Percentiles rank a stretch among this genome's conserved stretches.
phyloP scores from a whole-genome alignment of 1,140 invertebrate species.

The Penaeus indicus region DNA sequence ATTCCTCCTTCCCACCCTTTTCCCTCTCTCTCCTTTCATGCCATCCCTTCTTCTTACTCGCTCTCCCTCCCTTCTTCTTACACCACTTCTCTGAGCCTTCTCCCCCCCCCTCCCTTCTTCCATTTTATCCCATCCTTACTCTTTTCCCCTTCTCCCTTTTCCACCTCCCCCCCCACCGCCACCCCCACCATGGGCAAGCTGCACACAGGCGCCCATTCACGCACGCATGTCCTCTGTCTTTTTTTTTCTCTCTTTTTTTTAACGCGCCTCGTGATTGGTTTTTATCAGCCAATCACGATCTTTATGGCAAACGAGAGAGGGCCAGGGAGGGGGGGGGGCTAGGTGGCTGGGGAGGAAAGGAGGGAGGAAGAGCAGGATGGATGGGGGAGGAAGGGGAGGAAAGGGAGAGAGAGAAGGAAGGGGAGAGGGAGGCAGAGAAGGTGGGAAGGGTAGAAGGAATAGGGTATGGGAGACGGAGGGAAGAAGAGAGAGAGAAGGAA shows the following conservation, averaged over 20 bases:
- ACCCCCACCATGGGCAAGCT: no score
- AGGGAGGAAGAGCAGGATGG: neutral
- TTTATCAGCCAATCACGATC: no score
- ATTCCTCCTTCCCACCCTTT: neutral
- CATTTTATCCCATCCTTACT: neutral
- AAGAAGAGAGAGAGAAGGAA: neutral
- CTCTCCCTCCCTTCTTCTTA: neutral
- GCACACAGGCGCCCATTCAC: no score
- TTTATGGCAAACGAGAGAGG: neutral
- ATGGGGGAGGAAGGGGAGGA: neutral
- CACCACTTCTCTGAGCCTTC: neutral
- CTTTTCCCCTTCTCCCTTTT: no score
- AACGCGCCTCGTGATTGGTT: no score
- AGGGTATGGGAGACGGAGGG: neutral
- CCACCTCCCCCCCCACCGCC: no score
- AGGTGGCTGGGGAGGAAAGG: no score
- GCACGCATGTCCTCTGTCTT: no score
- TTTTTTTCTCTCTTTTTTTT: no score
- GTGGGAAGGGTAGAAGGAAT: neutral
- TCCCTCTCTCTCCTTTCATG: constrained; percentile 17
- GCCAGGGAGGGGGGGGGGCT: neutral
- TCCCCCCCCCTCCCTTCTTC: neutral
- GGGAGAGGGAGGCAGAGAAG: neutral
- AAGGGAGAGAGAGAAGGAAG: neutral
- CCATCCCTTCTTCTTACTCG: neutral